Evolutionary conservation across 2,888 invertebrate species (phyloP), one percentile per base, ranked within the genome.

Genomic region (Caenorhabditis wallacei): DNA sequence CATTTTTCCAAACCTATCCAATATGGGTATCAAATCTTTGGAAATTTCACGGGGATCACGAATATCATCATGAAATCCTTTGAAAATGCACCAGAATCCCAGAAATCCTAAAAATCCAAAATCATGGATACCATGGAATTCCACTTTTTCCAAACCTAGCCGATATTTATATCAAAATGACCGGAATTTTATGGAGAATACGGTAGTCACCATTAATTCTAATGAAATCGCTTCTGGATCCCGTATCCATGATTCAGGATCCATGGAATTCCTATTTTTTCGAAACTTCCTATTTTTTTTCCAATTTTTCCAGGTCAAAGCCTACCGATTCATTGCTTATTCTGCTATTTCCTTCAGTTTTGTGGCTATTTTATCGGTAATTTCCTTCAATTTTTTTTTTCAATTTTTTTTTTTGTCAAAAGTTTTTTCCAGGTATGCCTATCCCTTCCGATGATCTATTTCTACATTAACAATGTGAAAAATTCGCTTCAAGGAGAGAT

Each of bases 261-360:
- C n/a, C n/a, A n/a, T n/a, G n/a, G n/a, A n/a, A n/a, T n/a, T n/a
- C n/a, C n/a, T n/a, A n/a, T n/a, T n/a, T n/a, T n/a, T n/a, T n/a
- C n/a, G n/a, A n/a, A n/a, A n/a, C n/a, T n/a, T n/a, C n/a, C n/a
- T n/a, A n/a, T n/a, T 43, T 35, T 35, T 35, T 10, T 54, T 18
- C 53, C 40, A 26, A 13, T 57, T 16, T 35, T 64, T 78, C 20
- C 63, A 79, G 69, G 63, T 79, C 13, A 82, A 69, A 53, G 74
- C 82, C 13, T 82, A 79, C 37, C 79, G 82, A 37, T 79, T 82
- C 26, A 80, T 83, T 18, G 83, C 80, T 11, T 80, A 83, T 30
- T 80, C 83, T 0, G 75, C 83, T 13, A 83, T 83, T 11, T 53
- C 75, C 0, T 83, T 83, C 75, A 75, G 80, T 46, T 79, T 83